Conservation (phyloP, 1,140 invertebrate species). For the Drosophila sturtevanti region DNA sequence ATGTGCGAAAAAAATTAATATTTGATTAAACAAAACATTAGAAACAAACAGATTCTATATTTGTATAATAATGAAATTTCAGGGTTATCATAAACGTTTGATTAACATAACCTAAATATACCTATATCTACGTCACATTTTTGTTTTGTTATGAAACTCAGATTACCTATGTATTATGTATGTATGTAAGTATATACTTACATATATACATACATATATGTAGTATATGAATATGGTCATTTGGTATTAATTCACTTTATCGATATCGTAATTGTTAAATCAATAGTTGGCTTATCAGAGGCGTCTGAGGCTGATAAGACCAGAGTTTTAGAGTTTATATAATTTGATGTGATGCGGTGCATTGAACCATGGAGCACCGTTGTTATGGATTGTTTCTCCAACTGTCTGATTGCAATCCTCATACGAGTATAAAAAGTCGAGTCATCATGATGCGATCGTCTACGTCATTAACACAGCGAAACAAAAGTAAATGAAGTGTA, state of each 20-base stretch:
- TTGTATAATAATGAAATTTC: constrained; percentile 1
- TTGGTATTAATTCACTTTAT: constrained; percentile 5
- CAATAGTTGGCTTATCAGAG: constrained; percentile 2
- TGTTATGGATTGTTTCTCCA: not conserved
- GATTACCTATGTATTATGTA: not conserved
- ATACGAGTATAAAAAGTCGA: not conserved
- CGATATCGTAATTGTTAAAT: constrained; percentile 2
- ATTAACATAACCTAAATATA: constrained; percentile 8
- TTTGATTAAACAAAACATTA: not conserved
- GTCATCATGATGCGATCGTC: not conserved
- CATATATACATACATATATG: not conserved
- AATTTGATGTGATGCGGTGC: not conserved
- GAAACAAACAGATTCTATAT: constrained; percentile 3
- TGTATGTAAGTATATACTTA: not conserved
- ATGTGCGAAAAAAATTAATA: not conserved
- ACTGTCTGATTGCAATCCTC: not conserved
- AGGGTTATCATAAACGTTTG: not conserved
- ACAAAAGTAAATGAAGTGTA: constrained; percentile 3
- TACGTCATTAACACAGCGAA: not conserved
- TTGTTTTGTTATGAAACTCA: constrained; percentile 1
- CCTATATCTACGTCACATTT: constrained; percentile 6
- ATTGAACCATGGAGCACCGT: not conserved
- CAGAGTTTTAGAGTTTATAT: not conserved
- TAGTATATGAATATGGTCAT: not conserved
- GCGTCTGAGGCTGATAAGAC: not conserved